Conservation (phyloP, 2,888 invertebrate genomes). For the Troglohyphantes excavatus region DNA sequence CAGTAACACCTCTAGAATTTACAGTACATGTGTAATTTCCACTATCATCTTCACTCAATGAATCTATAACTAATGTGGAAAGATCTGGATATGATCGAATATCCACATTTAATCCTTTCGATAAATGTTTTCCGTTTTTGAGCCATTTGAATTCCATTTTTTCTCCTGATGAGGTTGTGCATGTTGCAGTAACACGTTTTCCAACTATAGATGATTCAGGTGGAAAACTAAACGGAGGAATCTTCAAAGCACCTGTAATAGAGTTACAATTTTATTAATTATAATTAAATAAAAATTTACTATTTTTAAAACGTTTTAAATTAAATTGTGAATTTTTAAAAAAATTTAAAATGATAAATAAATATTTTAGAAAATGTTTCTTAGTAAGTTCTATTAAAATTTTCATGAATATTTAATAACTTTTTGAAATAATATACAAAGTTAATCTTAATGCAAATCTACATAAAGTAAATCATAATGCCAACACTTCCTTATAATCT, state of each 20-base stretch:
- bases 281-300: too few species aligned
- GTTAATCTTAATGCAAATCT: too few species aligned
- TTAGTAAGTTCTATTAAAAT: too few species aligned
- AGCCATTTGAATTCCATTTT: slow-evolving; percentile 69
- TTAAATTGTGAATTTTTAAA: too few species aligned
- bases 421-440: too few species aligned
- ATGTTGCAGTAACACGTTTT: slow-evolving; percentile 47
- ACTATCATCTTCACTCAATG: slow-evolving; percentile 57
- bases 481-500: too few species aligned
- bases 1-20: slow-evolving; percentile 58
- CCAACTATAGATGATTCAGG: slow-evolving; percentile 45
- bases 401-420: too few species aligned
- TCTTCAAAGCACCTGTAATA: slow-evolving; percentile 20
- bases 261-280: not conserved
- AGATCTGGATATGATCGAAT: slow-evolving; percentile 53
- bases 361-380: too few species aligned
- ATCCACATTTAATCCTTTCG: slow-evolving; percentile 37
- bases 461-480: too few species aligned
- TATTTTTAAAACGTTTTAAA: too few species aligned
- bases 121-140: slow-evolving; percentile 45
- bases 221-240: slow-evolving; percentile 68
- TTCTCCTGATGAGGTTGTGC: slow-evolving; percentile 39
- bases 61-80: slow-evolving; percentile 56
- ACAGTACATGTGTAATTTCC: slow-evolving; percentile 78
- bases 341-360: too few species aligned